Evolutionary conservation across 2,888 invertebrate species (phyloP).

Genomic region (Tetranychus truncatus): DNA sequence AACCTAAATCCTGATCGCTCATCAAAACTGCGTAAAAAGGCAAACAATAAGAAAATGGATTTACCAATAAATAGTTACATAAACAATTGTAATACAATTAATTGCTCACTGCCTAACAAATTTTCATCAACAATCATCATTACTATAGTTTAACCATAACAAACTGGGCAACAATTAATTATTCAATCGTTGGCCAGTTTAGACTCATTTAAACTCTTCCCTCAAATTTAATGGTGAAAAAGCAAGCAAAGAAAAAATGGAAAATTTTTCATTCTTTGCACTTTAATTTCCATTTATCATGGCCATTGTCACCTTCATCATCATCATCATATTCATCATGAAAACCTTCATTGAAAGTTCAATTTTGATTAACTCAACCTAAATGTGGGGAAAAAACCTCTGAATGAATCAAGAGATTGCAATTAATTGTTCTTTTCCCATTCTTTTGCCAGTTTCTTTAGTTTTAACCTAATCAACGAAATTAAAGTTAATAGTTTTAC

Average conservation of each 20-base stretch:
- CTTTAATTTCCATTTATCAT: not conserved
- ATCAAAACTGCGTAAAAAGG: not conserved
- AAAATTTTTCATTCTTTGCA: not conserved
- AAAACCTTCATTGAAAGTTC: not conserved
- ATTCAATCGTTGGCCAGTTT: too few species aligned
- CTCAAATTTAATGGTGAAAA: too few species aligned
- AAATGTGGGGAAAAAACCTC: not conserved
- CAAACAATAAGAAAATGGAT: not conserved
- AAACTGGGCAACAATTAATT: not conserved
- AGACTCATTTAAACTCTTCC: too few species aligned
- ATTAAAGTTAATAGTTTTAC: too few species aligned
- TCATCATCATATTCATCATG: not conserved
- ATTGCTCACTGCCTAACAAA: not conserved
- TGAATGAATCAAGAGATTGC: not conserved
- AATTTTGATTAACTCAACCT: not conserved
- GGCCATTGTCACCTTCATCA: not conserved
- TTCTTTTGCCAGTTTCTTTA: too few species aligned
- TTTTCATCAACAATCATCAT: not conserved
- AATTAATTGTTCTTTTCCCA: not conserved
- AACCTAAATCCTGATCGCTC: not conserved
- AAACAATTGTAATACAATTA: not conserved
- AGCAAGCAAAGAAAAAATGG: too few species aligned
- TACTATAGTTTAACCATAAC: not conserved
- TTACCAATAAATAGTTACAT: not conserved
- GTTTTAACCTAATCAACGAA: too few species aligned